A percentile compares a stretch with the other conserved stretches of the same genome.
phyloP scores from a whole-genome alignment of 2,888 invertebrate genomes.

The Stomorhina lunata region DNA sequence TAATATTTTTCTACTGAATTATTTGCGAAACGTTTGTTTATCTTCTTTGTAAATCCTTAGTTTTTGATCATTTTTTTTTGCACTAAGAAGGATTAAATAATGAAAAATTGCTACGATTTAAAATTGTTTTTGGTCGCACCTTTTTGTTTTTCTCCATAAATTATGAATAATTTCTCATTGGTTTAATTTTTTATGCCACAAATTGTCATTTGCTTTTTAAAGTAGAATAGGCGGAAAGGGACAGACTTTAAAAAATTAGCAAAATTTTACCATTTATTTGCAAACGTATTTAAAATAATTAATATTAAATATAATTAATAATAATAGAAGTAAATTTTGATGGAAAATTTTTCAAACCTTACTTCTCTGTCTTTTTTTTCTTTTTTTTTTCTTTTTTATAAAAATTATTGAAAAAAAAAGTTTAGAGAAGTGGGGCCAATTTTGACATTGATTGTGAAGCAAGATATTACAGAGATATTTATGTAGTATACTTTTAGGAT shows the following conservation, averaged over 20 bases:
- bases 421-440: too few species aligned
- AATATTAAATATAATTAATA: too few species aligned
- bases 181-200: slow-evolving; percentile 8
- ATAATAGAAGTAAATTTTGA: too few species aligned
- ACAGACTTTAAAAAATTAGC: neutral
- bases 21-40: neutral
- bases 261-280: neutral
- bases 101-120: neutral
- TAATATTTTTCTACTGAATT: neutral
- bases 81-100: neutral
- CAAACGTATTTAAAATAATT: too few species aligned
- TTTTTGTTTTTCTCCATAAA: neutral
- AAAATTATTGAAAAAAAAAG: too few species aligned
- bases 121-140: neutral
- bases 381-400: too few species aligned
- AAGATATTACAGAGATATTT: too few species aligned
- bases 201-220: neutral
- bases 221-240: neutral
- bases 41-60: neutral
- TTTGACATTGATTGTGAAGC: too few species aligned
- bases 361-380: too few species aligned
- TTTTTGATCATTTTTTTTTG: neutral
- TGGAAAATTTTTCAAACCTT: too few species aligned
- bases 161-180: neutral
- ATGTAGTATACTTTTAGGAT: too few species aligned